Evolutionary conservation across 2,888 invertebrate species (phyloP), one percentile per base, ranked within the genome.

Genomic region (Caenorhabditis uteleia): DNA sequence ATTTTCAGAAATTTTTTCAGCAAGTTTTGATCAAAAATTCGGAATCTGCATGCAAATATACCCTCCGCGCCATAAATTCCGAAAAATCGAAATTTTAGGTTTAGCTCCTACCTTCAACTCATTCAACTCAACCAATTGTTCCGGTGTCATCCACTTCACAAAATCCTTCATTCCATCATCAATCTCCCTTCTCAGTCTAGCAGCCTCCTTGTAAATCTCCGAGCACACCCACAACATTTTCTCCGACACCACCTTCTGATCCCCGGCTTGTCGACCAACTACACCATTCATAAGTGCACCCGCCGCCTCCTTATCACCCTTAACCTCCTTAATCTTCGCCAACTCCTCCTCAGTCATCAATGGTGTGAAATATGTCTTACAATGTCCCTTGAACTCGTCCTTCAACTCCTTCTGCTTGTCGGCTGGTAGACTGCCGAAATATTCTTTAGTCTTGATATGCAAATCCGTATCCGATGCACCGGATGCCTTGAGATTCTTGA

Each of bases 251-350:
- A 26, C 20, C 31, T 68, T 68, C 10, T 49, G 31, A 7, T 58
- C 65, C 25, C 56, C 70, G n/a, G 27, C 34, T 44, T 70, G 70
- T 38, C 68, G 49, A 12, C 46, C 50, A n/a, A 70, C 55, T 21
- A 70, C 60, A 8, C 26, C 54, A 21, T 65, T 43, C 18, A 68
- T 36, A 10, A 64, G 50, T n/a, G 57, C 50, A 14, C 50, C 48
- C n/a, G 62, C 59, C 40, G 53, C 64, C 16, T 39, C 43, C 34
- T 55, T 50, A 7, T 58, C 55, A 12, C 31, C 58, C 23, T 64
- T 60, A 14, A 61, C 23, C 5, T 42, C 44, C 46, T 67, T 46
- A 8, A 70, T 57, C 29, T 64, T 62, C 5, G 31, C 54, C 1
- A 58, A 26, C 39, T 70, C 70, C 3, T 60, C 67, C 7, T 38